phyloP scores from a whole-genome alignment of 1,140 invertebrate species.

The Trichonephila clavipes region DNA sequence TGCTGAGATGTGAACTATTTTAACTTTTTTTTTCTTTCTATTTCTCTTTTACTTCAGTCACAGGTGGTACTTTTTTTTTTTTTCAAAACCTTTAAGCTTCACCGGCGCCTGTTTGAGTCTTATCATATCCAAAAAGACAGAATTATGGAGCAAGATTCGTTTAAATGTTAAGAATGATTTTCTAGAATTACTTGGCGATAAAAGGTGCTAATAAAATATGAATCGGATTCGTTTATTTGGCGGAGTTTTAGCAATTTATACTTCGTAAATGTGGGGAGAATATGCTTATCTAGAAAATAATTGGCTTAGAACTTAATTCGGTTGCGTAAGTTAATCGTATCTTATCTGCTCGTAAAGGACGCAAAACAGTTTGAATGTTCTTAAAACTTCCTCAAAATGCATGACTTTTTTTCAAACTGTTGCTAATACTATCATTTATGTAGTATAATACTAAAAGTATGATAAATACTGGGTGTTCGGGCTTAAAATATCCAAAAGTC shows the following conservation, averaged over 20 bases:
- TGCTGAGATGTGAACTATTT: slow-evolving; percentile 11
- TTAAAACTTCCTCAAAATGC: too few relatives aligned
- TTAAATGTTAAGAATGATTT: background rate
- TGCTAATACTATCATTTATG: too few relatives aligned
- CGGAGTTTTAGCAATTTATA: background rate
- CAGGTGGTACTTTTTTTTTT: background rate
- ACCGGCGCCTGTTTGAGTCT: background rate
- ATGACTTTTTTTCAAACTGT: too few relatives aligned
- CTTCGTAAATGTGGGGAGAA: too few relatives aligned
- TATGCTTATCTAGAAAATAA: too few relatives aligned
- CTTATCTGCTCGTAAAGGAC: too few relatives aligned
- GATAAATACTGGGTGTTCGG: too few relatives aligned
- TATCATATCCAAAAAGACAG: slow-evolving; percentile 5
- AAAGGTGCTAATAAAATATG: background rate
- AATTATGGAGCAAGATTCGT: background rate
- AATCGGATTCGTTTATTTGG: background rate
- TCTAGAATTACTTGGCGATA: background rate
- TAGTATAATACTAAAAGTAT: too few relatives aligned
- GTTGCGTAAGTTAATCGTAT: too few relatives aligned
- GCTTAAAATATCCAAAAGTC: too few relatives aligned
- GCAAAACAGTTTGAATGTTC: too few relatives aligned
- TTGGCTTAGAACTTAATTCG: too few relatives aligned
- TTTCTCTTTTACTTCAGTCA: background rate
- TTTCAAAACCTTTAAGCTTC: background rate
- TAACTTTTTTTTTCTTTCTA: background rate